Evolutionary conservation across 2,797 vertebrate species (phyloP).

Genomic region (Oreortyx pictus): DNA sequence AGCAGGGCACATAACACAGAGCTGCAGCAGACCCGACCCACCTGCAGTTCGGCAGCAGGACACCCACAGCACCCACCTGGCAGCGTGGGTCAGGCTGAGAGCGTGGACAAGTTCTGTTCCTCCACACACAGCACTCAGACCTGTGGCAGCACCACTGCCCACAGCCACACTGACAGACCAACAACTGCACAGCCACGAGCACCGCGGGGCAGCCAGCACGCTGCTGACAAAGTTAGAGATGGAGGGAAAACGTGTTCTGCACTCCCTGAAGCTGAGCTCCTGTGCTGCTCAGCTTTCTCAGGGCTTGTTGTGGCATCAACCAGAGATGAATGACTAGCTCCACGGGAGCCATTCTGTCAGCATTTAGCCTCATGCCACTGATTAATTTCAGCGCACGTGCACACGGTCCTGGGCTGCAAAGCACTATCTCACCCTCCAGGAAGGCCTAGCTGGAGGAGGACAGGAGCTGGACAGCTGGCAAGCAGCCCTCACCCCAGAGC

Average conservation of each 20-base stretch:
- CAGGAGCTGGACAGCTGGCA: background rate
- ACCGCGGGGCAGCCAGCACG: background rate
- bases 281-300: background rate
- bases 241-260: background rate
- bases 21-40: background rate
- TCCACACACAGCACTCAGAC: background rate
- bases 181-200: background rate
- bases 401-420: background rate
- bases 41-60: background rate
- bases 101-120: background rate
- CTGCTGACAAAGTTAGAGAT: background rate
- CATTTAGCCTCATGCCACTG: background rate
- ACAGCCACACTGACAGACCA: background rate
- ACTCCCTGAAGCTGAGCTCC: background rate
- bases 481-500: background rate
- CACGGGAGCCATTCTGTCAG: background rate
- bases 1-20: fast-evolving
- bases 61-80: too few relatives aligned
- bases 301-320: background rate
- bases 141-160: background rate
- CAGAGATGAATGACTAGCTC: background rate
- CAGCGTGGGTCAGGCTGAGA: too few relatives aligned
- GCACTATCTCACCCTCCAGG: background rate
- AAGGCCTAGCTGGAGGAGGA: background rate
- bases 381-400: background rate